Conservation (phyloP, 2,888 invertebrate species). For the Hymenopus coronatus region DNA sequence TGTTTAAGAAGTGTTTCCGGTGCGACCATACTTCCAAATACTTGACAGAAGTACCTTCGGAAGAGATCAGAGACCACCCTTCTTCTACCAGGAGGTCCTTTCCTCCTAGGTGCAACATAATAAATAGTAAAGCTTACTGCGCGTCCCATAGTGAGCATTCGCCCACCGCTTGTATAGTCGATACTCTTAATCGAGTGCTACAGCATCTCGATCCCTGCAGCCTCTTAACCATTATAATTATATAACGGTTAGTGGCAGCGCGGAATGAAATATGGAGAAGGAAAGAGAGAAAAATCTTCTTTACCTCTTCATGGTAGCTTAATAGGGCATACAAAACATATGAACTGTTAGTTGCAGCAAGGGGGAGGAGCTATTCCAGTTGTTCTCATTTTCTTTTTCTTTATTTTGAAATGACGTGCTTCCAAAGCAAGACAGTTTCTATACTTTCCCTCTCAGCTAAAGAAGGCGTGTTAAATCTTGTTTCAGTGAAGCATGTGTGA, state of each 20-base stretch:
- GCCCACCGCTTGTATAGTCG: not conserved
- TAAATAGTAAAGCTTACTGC: not conserved
- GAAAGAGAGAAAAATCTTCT: not conserved
- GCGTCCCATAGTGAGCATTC: not conserved
- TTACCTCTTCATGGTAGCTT: not conserved
- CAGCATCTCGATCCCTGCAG: not conserved
- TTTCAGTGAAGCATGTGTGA: not conserved
- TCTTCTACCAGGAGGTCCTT: not conserved
- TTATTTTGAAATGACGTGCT: not conserved
- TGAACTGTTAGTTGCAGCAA: not conserved
- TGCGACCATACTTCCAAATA: not conserved
- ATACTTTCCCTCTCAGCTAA: not conserved
- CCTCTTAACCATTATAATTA: not conserved
- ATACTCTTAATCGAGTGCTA: not conserved
- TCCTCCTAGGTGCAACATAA: not conserved
- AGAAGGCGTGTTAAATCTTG: not conserved
- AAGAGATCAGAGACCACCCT: not conserved
- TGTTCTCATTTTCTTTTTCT: not conserved
- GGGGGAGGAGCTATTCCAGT: not conserved
- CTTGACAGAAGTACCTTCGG: not conserved
- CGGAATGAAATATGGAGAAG: not conserved
- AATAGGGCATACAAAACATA: not conserved
- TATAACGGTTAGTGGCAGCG: not conserved
- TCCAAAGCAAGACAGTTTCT: not conserved
- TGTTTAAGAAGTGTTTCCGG: not conserved